A percentile compares a stretch with the other conserved stretches of the same genome.
These are phyloP conservation scores for Ostrea edulis DNA, from an alignment of 1,140 invertebrate species.

Conservation along the genomic window DNA sequence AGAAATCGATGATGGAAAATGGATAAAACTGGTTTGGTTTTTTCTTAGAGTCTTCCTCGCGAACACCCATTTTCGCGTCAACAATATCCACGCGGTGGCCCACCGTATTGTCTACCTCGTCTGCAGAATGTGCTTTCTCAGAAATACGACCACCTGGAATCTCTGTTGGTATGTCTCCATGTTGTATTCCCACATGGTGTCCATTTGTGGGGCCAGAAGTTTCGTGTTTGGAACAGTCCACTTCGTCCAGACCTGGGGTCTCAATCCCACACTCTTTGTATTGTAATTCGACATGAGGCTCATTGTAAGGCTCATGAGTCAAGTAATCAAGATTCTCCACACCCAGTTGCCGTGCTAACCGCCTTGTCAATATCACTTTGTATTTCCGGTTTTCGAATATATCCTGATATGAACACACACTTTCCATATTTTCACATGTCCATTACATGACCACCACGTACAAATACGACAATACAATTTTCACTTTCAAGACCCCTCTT, in stretches of 20 bases:
- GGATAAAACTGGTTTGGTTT: background rate
- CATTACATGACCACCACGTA: background rate
- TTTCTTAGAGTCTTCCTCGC: background rate
- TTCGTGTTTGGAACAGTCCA: too few relatives aligned
- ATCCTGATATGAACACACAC: background rate
- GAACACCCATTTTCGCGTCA: background rate
- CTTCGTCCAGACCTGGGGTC: too few relatives aligned
- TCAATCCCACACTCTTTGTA: background rate
- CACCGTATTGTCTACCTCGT: background rate
- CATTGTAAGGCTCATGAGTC: background rate
- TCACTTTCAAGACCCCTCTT: background rate
- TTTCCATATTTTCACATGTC: background rate
- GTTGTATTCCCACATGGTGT: too few relatives aligned
- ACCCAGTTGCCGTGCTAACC: background rate
- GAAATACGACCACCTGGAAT: background rate
- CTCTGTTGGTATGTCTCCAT: background rate
- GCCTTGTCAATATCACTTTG: slow-evolving; percentile 22
- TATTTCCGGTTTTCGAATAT: background rate
- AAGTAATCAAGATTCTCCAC: background rate
- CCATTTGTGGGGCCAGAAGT: too few relatives aligned
- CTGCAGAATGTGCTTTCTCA: background rate
- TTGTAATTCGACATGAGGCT: background rate
- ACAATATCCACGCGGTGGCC: background rate
- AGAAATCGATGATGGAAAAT: slow-evolving; percentile 11
- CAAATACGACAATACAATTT: background rate